These are phyloP conservation scores for Numenius arquata DNA, from an alignment of 2,113 vertebrate species.

Conservation along the genomic window DNA sequence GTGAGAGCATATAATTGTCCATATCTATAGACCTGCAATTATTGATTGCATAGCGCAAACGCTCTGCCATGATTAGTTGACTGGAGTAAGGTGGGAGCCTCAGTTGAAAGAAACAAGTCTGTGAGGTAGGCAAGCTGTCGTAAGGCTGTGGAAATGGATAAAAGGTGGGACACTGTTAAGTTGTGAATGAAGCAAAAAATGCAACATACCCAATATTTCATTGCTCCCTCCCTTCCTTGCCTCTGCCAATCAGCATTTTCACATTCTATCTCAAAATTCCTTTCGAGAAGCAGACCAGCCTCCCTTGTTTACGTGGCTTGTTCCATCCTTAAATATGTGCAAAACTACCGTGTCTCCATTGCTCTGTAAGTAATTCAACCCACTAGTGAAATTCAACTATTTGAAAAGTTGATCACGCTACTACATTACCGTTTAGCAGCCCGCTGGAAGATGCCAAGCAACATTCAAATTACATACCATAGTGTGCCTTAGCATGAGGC, in stretches of 20 bases:
- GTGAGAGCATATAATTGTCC: constrained; percentile 89
- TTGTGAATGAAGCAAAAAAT: background rate
- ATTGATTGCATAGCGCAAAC: constrained; percentile 88
- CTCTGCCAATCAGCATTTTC: background rate
- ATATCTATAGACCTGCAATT: constrained; percentile 89
- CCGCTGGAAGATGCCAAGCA: background rate
- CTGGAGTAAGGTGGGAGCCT: constrained; percentile 85
- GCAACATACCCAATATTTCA: background rate
- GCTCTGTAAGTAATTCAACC: background rate
- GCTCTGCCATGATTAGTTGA: constrained; percentile 85
- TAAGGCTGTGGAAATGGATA: constrained; percentile 76
- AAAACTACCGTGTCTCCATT: background rate
- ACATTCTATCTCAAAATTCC: background rate
- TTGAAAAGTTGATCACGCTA: background rate
- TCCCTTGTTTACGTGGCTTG: background rate
- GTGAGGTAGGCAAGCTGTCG: constrained; percentile 90
- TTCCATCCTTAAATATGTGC: background rate
- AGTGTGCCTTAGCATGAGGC: background rate
- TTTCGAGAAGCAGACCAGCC: background rate
- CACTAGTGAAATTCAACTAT: background rate
- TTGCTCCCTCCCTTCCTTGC: background rate
- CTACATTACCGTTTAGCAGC: background rate
- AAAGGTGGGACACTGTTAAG: constrained; percentile 1
- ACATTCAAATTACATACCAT: background rate
- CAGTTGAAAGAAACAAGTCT: constrained; percentile 90